phyloP scores from a whole-genome alignment of 2,888 invertebrate species.

The Synanthedon vespiformis region DNA sequence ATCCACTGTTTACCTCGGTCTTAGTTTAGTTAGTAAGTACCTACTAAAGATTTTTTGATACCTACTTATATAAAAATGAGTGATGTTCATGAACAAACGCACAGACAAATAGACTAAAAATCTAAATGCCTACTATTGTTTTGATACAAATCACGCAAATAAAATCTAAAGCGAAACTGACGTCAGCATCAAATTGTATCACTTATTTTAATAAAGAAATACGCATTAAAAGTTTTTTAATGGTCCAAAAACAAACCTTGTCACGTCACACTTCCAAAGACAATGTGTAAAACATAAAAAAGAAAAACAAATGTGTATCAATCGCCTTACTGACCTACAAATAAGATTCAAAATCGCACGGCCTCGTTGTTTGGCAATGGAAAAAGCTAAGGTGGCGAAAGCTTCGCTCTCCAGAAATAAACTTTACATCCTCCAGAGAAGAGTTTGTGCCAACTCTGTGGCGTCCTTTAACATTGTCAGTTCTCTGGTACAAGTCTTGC shows the following conservation, averaged over 20 bases:
- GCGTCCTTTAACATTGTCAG: constrained; percentile 37
- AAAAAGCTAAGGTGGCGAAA: constrained; percentile 36
- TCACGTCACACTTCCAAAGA: not conserved
- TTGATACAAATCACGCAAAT: too few species aligned
- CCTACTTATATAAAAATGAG: too few species aligned
- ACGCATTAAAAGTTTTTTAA: not conserved
- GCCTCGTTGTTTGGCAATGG: constrained; percentile 15
- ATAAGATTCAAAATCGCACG: constrained; percentile 23
- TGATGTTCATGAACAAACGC: too few species aligned
- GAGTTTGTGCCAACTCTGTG: constrained; percentile 47
- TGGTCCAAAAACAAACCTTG: constrained; percentile 1
- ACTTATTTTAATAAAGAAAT: not conserved
- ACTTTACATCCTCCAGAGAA: constrained; percentile 57
- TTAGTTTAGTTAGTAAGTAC: too few species aligned
- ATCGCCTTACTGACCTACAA: constrained; percentile 1
- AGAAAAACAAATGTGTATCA: constrained; percentile 2
- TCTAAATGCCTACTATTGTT: too few species aligned
- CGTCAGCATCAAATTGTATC: not conserved
- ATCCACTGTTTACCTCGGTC: too few species aligned
- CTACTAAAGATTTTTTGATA: too few species aligned
- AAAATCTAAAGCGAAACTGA: too few species aligned
- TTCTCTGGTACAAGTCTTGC: constrained; percentile 38
- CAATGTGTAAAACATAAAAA: not conserved
- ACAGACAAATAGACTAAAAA: too few species aligned
- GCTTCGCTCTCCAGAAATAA: constrained; percentile 59